A percentile compares a stretch with the other conserved stretches of the same genome.
These are phyloP conservation scores for Catostylus mosaicus DNA, from an alignment of 30 jellyfish, hydroid and myxozoan species.

Conservation along the genomic window DNA sequence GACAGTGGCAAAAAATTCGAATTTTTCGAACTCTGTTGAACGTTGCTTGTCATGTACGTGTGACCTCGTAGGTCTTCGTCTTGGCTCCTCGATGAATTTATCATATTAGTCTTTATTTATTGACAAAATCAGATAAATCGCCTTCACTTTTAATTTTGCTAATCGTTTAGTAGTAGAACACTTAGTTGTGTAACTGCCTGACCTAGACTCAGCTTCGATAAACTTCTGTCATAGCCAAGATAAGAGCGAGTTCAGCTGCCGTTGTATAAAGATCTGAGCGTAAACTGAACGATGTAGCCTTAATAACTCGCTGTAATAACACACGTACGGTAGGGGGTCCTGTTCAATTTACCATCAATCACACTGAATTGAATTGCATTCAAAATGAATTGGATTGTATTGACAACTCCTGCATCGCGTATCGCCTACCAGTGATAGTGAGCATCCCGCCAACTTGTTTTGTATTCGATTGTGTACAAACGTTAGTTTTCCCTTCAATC, in stretches of 20 bases:
- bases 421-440: conserved; percentile 59
- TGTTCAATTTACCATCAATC: conserved; percentile 67
- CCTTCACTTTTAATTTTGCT: conserved; percentile 20
- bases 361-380: conserved; percentile 36
- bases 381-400: conserved; percentile 7
- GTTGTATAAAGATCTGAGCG: conserved; percentile 6
- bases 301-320: conserved; percentile 70
- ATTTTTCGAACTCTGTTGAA: conserved; percentile 45
- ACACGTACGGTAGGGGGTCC: conserved; percentile 74
- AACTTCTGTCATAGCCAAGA: conserved; percentile 42
- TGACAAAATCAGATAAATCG: conserved; percentile 43
- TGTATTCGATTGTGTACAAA: not conserved
- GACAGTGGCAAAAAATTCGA: conserved; percentile 69
- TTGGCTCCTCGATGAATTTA: conserved; percentile 31
- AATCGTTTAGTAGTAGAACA: not conserved
- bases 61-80: conserved; percentile 57
- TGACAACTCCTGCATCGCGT: conserved; percentile 39
- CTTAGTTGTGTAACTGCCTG: conserved; percentile 6
- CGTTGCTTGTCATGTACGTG: conserved; percentile 51
- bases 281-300: conserved; percentile 43
- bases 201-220: conserved; percentile 49
- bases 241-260: conserved; percentile 8
- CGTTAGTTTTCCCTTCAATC: conserved; percentile 8
- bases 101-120: conserved; percentile 29
- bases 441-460: conserved; percentile 61